Evolutionary conservation across 2,797 vertebrate genomes (phyloP).

Genomic region (Aldrovandia affinis): DNA sequence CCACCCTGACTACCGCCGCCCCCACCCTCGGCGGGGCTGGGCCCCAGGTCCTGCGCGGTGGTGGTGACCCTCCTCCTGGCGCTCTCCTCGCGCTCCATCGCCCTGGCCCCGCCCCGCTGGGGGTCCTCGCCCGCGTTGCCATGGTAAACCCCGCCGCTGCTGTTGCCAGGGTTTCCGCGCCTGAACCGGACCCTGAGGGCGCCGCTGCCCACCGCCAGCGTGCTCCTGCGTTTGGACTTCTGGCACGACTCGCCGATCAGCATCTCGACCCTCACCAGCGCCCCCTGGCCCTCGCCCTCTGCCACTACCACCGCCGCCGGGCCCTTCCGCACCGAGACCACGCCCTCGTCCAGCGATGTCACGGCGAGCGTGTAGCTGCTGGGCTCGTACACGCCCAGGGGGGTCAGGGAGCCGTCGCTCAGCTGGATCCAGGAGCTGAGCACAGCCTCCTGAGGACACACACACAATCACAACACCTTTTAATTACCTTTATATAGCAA

Average conservation of each 20-base stretch:
- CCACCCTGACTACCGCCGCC: slow-evolving; percentile 55
- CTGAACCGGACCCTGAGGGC: slow-evolving; percentile 84
- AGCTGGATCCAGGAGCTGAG: slow-evolving; percentile 92
- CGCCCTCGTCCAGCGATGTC: slow-evolving; percentile 84
- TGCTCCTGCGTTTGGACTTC: slow-evolving; percentile 89
- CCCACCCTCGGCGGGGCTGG: no score
- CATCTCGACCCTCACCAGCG: slow-evolving; percentile 84
- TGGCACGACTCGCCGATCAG: slow-evolving; percentile 87
- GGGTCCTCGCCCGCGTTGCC: no score
- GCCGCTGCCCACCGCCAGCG: slow-evolving; percentile 82
- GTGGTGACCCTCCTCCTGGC: slow-evolving; percentile 69
- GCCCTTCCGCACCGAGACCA: slow-evolving; percentile 81
- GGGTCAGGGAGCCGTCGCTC: slow-evolving; percentile 88
- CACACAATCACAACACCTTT: no score
- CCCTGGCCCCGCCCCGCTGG: slow-evolving; percentile 49
- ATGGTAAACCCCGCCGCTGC: slow-evolving; percentile 43
- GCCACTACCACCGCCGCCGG: slow-evolving; percentile 75
- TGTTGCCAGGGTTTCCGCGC: slow-evolving; percentile 49
- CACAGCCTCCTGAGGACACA: slow-evolving; percentile 79
- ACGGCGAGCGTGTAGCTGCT: slow-evolving; percentile 79
- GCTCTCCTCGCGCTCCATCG: slow-evolving; percentile 73
- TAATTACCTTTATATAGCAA: not conserved
- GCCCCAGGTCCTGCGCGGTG: slow-evolving; percentile 68
- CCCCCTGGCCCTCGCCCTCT: slow-evolving; percentile 83
- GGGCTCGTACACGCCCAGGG: slow-evolving; percentile 86